These are phyloP conservation scores for Enteromius argenteus DNA, from an alignment of 2,797 vertebrate species.

Conservation along the genomic window DNA sequence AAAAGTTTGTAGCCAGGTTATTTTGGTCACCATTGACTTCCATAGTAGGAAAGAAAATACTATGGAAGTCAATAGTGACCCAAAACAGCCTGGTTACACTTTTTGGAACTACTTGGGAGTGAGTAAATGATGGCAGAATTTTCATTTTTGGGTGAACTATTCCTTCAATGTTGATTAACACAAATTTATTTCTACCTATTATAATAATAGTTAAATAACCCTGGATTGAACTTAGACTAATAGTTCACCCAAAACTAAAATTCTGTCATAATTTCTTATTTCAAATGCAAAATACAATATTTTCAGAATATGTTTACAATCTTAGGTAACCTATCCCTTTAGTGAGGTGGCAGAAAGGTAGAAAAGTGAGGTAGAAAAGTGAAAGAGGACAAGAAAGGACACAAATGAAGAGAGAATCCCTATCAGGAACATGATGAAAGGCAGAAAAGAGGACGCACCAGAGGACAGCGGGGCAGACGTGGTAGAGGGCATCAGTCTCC, in stretches of 20 bases:
- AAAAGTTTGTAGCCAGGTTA: too few species aligned
- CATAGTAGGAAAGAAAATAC: too few species aligned
- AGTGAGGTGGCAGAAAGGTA: background rate
- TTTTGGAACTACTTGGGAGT: too few species aligned
- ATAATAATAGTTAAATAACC: background rate
- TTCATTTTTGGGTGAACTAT: too few species aligned
- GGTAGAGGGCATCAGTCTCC: constrained; percentile 76
- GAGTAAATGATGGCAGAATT: too few species aligned
- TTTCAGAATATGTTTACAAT: background rate
- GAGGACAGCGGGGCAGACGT: constrained; percentile 50
- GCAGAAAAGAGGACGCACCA: constrained; percentile 44
- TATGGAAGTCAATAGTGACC: too few species aligned
- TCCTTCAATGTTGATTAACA: background rate
- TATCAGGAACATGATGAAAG: constrained; percentile 25
- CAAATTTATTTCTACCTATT: background rate
- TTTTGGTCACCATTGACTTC: too few species aligned
- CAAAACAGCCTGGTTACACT: too few species aligned
- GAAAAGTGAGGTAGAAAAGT: constrained; percentile 8
- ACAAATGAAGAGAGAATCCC: constrained; percentile 35
- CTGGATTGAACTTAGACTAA: background rate
- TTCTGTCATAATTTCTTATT: background rate
- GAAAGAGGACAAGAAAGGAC: constrained; percentile 22
- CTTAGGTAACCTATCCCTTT: background rate
- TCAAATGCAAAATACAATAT: background rate
- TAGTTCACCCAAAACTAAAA: background rate